phyloP scores from a whole-genome alignment of 2,797 vertebrate species.

The Gobio occitaniae region DNA sequence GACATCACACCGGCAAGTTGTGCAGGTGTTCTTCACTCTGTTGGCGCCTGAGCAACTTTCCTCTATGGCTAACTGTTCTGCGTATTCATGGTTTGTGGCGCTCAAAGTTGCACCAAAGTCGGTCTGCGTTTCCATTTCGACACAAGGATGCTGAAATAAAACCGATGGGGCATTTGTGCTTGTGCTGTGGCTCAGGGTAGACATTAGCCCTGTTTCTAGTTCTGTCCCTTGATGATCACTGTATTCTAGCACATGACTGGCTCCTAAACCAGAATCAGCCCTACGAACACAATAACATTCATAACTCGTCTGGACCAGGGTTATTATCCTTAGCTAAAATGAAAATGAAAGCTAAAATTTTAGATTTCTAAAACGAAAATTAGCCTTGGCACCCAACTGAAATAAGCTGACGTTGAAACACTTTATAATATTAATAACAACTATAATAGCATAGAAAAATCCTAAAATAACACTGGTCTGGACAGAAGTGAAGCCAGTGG shows the following conservation, averaged over 20 bases:
- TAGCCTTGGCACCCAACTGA: not conserved
- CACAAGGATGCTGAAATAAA: not conserved
- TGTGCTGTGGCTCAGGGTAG: conserved; percentile 22
- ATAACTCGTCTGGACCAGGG: conserved; percentile 3
- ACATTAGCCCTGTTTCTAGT: conserved; percentile 22
- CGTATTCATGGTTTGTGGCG: not conserved
- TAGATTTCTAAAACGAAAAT: not conserved
- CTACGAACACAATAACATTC: conserved; percentile 48
- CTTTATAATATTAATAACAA: not conserved
- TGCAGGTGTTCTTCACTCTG: not conserved
- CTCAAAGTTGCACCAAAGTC: not conserved
- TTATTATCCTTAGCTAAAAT: not conserved
- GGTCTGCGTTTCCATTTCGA: conserved; percentile 22
- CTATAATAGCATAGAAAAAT: not conserved
- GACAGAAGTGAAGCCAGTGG: not conserved
- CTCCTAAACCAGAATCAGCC: conserved; percentile 36
- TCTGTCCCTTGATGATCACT: conserved; percentile 25
- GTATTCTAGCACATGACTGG: conserved; percentile 16
- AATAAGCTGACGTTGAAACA: not conserved
- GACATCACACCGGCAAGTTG: not conserved
- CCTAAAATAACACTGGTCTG: not conserved
- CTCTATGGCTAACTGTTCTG: conserved; percentile 1
- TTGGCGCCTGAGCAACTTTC: not conserved
- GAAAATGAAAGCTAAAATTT: no score
- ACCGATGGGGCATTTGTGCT: not conserved